phyloP scores from a whole-genome alignment of 2,888 invertebrate genomes.

The Catocala fraxini region DNA sequence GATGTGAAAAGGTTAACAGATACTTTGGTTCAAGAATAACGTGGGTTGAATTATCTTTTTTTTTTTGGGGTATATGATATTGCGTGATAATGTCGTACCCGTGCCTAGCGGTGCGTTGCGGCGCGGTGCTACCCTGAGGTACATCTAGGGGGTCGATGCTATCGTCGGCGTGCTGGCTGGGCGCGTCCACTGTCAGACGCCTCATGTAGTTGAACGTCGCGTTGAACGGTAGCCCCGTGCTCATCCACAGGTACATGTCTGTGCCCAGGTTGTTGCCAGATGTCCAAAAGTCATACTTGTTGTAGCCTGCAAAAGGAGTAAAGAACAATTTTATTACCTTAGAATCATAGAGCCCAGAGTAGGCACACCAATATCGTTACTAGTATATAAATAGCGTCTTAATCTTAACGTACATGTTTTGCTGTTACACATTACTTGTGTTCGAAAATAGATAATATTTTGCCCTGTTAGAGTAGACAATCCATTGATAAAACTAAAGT shows the following conservation, averaged over 20 bases:
- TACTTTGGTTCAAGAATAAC: background rate
- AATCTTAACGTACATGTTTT: too few species aligned
- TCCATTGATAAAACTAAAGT: too few species aligned
- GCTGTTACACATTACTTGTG: too few species aligned
- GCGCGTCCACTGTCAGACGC: constrained; percentile 84
- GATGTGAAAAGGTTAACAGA: constrained; percentile 13
- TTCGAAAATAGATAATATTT: too few species aligned
- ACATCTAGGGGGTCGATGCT: constrained; percentile 89
- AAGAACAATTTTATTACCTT: background rate
- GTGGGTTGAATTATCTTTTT: background rate
- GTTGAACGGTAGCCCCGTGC: constrained; percentile 95
- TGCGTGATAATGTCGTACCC: constrained; percentile 77
- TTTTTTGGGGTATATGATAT: background rate
- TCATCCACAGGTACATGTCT: constrained; percentile 96
- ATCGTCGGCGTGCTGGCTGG: constrained; percentile 85
- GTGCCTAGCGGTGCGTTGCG: constrained; percentile 93
- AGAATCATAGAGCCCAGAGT: too few species aligned
- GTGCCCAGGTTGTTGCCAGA: constrained; percentile 95
- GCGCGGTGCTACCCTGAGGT: constrained; percentile 92
- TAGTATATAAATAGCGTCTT: too few species aligned
- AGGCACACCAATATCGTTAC: too few species aligned
- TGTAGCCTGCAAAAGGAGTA: constrained; percentile 85
- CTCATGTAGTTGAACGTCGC: constrained; percentile 95
- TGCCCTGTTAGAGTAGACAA: too few species aligned
- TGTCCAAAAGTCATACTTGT: constrained; percentile 95